These are phyloP conservation scores for Crotalus viridis DNA, from an alignment of 2,113 vertebrate genomes.

Conservation along the genomic window DNA sequence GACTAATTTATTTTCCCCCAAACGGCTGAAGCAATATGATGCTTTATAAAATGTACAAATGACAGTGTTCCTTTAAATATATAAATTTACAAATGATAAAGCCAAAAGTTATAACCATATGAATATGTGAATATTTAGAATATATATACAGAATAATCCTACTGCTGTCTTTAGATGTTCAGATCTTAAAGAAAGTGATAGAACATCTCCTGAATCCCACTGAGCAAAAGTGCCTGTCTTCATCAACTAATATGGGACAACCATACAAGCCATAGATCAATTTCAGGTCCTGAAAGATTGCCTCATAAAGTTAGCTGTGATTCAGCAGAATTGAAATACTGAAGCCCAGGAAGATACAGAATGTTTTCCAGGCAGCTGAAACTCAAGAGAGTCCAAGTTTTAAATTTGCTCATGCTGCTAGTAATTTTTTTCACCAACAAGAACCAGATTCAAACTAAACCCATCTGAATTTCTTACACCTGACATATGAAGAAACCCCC, in stretches of 20 bases:
- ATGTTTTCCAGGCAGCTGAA: background rate
- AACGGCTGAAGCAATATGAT: background rate
- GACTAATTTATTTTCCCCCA: background rate
- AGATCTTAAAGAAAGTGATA: background rate
- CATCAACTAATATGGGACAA: background rate
- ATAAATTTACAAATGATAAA: background rate
- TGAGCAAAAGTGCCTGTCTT: background rate
- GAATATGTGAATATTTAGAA: background rate
- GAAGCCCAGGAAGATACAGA: background rate
- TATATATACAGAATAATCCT: background rate
- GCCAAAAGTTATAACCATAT: background rate
- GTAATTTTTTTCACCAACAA: background rate
- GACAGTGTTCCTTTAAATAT: background rate
- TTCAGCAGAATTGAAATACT: background rate
- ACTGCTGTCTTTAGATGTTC: background rate
- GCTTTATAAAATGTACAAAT: background rate
- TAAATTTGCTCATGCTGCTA: background rate
- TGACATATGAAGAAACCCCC: background rate
- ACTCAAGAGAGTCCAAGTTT: background rate
- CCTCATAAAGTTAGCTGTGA: background rate
- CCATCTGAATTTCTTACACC: background rate
- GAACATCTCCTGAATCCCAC: background rate
- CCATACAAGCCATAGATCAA: background rate
- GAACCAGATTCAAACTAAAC: background rate
- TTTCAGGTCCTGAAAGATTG: background rate